Percentiles rank a stretch among this genome's conserved stretches.
Evolutionary conservation across 1,140 invertebrate species (phyloP).

Genomic region (Bombus haemorrhoidalis): DNA sequence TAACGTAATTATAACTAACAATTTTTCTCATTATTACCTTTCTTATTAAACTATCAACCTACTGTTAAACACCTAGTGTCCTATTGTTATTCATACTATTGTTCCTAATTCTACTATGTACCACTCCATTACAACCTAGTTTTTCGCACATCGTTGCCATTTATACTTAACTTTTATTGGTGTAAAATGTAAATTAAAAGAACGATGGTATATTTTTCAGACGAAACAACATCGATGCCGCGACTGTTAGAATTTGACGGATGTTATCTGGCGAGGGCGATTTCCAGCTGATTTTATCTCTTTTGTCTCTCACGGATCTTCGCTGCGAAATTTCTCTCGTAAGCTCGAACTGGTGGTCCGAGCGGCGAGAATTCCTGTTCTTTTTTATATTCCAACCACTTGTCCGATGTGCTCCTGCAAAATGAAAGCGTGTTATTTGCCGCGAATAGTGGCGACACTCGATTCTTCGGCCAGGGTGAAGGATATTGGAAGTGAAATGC

Average conservation of each 20-base stretch:
- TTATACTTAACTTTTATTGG: too few relatives aligned
- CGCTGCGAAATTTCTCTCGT: not conserved
- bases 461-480: conserved; percentile 33
- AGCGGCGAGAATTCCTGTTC: not conserved
- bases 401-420: conserved; percentile 15
- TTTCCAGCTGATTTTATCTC: not conserved
- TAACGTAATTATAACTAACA: too few relatives aligned
- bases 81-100: too few relatives aligned
- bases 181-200: too few relatives aligned
- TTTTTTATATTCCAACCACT: conserved; percentile 35
- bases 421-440: conserved; percentile 52
- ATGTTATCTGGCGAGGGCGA: not conserved
- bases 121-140: too few relatives aligned
- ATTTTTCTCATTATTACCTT: too few relatives aligned
- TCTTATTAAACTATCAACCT: too few relatives aligned
- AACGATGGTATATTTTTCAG: too few relatives aligned
- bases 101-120: too few relatives aligned
- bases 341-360: not conserved
- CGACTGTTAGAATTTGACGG: not conserved
- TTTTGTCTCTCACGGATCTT: not conserved
- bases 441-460: conserved; percentile 31
- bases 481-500: conserved; percentile 49
- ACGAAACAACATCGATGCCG: not conserved
- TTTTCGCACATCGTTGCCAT: too few relatives aligned
- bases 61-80: too few relatives aligned